phyloP scores from a whole-genome alignment of 30 jellyfish, hydroid and myxozoan genomes.

The Mastigias papua region DNA sequence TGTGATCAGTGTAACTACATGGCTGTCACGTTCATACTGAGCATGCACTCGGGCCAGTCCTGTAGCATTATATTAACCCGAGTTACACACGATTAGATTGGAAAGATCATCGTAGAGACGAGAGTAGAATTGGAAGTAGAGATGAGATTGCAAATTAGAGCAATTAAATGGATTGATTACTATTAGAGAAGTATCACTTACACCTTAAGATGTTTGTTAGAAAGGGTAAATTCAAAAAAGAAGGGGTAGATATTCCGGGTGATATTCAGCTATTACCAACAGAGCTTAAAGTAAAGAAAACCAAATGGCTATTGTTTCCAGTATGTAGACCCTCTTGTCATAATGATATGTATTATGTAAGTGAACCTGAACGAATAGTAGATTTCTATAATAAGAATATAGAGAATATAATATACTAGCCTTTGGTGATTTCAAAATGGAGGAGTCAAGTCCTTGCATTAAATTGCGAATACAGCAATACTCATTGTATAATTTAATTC shows the following conservation, averaged over 20 bases:
- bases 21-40: no score
- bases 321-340: conserved; percentile 15
- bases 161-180: no score
- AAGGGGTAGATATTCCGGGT: not conserved
- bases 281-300: conserved; percentile 14
- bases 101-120: no score
- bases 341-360: not conserved
- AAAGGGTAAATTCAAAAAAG: no score
- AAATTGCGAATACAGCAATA: not conserved
- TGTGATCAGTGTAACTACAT: no score
- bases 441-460: not conserved
- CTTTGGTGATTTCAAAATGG: conserved; percentile 50
- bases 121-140: no score
- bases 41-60: no score
- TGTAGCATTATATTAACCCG: no score
- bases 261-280: conserved; percentile 17
- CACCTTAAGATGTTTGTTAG: no score
- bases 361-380: not conserved
- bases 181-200: no score
- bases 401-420: conserved; percentile 14
- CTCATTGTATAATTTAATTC: not conserved
- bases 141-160: no score
- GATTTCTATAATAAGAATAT: not conserved
- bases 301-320: conserved; percentile 25
- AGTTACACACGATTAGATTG: no score